phyloP scores from a whole-genome alignment of 1,140 invertebrate species.

The Gonioctena quinquepunctata region DNA sequence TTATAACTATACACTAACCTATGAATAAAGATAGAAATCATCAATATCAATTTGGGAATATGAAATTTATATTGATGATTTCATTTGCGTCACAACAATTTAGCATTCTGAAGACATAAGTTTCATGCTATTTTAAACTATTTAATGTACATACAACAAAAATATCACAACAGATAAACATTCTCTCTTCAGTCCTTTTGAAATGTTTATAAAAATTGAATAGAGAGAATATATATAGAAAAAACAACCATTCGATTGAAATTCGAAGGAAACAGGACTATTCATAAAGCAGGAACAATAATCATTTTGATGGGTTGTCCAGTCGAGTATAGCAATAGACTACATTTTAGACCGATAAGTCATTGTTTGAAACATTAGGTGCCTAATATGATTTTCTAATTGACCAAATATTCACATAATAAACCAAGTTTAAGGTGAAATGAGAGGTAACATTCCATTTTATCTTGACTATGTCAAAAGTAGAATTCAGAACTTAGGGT shows the following conservation, averaged over 20 bases:
- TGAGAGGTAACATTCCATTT: too few species aligned
- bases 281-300: too few species aligned
- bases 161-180: constrained; percentile 19
- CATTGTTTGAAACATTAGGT: background rate
- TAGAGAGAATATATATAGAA: constrained; percentile 11
- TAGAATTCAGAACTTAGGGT: too few species aligned
- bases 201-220: constrained; percentile 1
- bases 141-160: background rate
- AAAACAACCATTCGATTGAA: too few species aligned
- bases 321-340: background rate
- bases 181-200: constrained; percentile 14
- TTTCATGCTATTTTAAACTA: constrained; percentile 7
- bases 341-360: background rate
- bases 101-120: background rate
- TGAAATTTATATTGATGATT: background rate
- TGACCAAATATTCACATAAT: background rate
- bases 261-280: too few species aligned
- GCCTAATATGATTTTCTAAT: background rate
- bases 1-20: background rate
- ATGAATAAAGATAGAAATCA: background rate
- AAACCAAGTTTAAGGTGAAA: too few species aligned
- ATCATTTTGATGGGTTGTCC: too few species aligned
- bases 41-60: background rate
- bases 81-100: background rate
- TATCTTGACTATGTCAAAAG: too few species aligned